Percentiles rank a stretch among this genome's conserved stretches.
Evolutionary conservation across 2,888 invertebrate species (phyloP).

Genomic region (Erynnis tages): DNA sequence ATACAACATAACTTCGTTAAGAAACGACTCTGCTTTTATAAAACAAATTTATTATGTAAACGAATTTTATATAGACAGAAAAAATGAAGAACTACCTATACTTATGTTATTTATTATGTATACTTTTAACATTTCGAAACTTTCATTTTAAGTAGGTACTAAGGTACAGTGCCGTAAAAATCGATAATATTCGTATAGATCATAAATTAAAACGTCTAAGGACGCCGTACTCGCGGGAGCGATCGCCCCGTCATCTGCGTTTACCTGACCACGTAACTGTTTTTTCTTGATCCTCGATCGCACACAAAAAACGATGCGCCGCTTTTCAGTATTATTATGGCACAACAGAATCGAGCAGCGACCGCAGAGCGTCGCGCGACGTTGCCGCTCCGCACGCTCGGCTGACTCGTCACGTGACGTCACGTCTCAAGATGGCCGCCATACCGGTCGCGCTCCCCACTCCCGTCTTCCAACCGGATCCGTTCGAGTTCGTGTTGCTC

Average conservation of each 20-base stretch:
- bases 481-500: conserved; percentile 46
- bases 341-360: conserved; percentile 67
- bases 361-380: conserved; percentile 60
- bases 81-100: too few species aligned
- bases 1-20: background rate
- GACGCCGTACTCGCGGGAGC: conserved; percentile 26
- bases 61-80: too few species aligned
- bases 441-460: conserved; percentile 66
- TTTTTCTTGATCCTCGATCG: conserved; percentile 64
- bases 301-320: conserved; percentile 69
- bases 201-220: too few species aligned
- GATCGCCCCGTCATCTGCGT: conserved; percentile 50
- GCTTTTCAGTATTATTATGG: conserved; percentile 60
- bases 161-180: too few species aligned
- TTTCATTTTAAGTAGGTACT: too few species aligned
- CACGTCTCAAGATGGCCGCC: conserved; percentile 82
- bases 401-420: conserved; percentile 81
- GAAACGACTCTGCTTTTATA: background rate
- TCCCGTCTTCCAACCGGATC: conserved; percentile 72
- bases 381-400: conserved; percentile 72
- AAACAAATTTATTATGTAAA: too few species aligned
- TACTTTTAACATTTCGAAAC: too few species aligned
- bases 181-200: too few species aligned
- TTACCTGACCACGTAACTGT: conserved; percentile 76
- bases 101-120: too few species aligned